A percentile compares a stretch with the other conserved stretches of the same genome.
These are phyloP conservation scores for Sialia sialis DNA, from an alignment of 2,113 vertebrate genomes.

Conservation along the genomic window DNA sequence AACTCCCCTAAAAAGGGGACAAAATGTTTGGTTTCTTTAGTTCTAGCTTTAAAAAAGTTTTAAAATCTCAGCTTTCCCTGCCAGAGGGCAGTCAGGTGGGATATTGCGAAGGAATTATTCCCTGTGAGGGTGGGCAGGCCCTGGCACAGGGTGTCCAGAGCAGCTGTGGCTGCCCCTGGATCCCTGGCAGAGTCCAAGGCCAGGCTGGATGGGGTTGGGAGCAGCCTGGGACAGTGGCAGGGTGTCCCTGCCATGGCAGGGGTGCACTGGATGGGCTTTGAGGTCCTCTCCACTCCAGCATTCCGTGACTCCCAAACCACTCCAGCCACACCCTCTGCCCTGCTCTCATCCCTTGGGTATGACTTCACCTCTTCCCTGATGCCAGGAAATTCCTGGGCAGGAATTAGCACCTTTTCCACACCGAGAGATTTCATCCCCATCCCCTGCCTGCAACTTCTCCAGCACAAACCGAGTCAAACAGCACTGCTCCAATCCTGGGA, in stretches of 20 bases:
- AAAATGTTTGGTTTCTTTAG: neutral
- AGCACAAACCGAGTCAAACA: neutral
- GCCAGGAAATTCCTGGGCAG: neutral
- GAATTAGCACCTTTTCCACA: rapidly evolving
- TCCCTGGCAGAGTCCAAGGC: neutral
- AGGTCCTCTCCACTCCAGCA: neutral
- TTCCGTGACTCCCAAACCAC: neutral
- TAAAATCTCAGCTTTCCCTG: neutral
- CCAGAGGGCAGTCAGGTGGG: rapidly evolving
- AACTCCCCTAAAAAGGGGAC: neutral
- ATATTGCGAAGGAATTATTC: neutral
- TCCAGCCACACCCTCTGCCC: neutral
- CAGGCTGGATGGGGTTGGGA: neutral
- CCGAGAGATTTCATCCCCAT: neutral
- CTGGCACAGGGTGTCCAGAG: neutral
- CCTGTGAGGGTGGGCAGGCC: neutral
- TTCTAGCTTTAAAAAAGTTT: neutral
- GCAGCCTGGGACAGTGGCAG: neutral
- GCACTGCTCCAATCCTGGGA: rapidly evolving
- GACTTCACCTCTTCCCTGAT: neutral
- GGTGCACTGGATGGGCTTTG: neutral
- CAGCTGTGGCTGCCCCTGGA: neutral
- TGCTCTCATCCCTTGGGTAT: rapidly evolving
- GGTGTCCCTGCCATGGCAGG: neutral
- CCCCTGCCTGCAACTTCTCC: neutral